These are phyloP conservation scores for Eonycteris spelaea DNA, from an alignment of 2,113 vertebrate genomes.

Conservation along the genomic window DNA sequence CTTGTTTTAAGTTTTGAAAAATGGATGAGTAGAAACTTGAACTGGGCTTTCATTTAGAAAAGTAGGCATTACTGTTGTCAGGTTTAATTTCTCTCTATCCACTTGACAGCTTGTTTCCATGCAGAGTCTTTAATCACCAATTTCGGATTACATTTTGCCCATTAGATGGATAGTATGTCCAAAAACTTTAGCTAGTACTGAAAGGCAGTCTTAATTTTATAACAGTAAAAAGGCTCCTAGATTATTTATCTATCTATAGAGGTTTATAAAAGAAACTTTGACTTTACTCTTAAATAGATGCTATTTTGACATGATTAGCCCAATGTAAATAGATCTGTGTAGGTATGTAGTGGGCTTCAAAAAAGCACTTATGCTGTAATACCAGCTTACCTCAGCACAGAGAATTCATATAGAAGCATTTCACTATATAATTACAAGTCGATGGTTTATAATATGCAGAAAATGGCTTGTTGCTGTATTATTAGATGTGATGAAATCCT, in stretches of 20 bases:
- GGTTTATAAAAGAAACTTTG: conserved; percentile 80
- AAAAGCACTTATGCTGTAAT: conserved; percentile 26
- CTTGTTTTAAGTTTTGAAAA: conserved; percentile 77
- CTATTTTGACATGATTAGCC: conserved; percentile 83
- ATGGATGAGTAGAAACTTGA: conserved; percentile 83
- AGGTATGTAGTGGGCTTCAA: neutral
- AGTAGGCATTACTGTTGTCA: conserved; percentile 81
- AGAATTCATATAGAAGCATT: conserved; percentile 64
- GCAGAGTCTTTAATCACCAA: conserved; percentile 78
- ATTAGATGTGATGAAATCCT: conserved; percentile 66
- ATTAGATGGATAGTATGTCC: conserved; percentile 75
- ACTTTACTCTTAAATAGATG: conserved; percentile 77
- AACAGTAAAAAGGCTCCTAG: conserved; percentile 66
- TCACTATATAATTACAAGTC: conserved; percentile 57
- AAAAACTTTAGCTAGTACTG: conserved; percentile 58
- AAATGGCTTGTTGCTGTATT: conserved; percentile 68
- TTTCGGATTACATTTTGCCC: conserved; percentile 78
- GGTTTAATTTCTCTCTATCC: conserved; percentile 81
- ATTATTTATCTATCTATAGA: conserved; percentile 78
- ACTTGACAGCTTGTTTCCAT: conserved; percentile 81
- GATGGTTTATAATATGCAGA: conserved; percentile 65
- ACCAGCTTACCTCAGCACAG: conserved; percentile 48
- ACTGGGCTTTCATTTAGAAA: conserved; percentile 82
- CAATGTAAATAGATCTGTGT: conserved; percentile 72
- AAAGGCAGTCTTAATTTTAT: conserved; percentile 63